phyloP scores from a whole-genome alignment of 1,140 invertebrate genomes.

The Papilio aristodemus region DNA sequence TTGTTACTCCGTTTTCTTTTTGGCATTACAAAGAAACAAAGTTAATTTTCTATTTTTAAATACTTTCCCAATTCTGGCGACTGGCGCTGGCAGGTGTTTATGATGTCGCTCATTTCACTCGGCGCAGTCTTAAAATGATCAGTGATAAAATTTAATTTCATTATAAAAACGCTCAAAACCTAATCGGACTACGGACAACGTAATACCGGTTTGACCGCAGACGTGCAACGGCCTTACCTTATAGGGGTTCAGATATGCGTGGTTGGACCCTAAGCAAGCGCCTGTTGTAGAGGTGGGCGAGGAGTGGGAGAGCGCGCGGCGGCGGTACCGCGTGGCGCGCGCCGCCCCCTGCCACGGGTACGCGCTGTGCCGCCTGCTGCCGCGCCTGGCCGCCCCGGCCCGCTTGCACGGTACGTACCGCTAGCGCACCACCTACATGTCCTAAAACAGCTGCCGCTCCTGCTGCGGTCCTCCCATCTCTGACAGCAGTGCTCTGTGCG shows the following conservation, averaged over 20 bases:
- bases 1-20: no score
- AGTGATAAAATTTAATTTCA: neutral
- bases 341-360: slow-evolving; percentile 61
- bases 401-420: slow-evolving; percentile 38
- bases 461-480: neutral
- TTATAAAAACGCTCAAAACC: neutral
- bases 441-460: no score
- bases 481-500: neutral
- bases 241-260: slow-evolving; percentile 4
- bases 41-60: no score
- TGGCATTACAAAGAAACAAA: no score
- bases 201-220: slow-evolving; percentile 14
- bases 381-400: slow-evolving; percentile 52
- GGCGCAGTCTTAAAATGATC: neutral
- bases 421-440: no score
- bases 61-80: no score
- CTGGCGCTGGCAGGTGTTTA: no score
- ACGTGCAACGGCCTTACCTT: slow-evolving; percentile 13
- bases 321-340: slow-evolving; percentile 55
- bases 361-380: slow-evolving; percentile 63
- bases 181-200: neutral
- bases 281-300: slow-evolving; percentile 37
- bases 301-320: slow-evolving; percentile 40
- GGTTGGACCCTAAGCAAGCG: slow-evolving; percentile 11
- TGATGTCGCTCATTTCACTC: no score